phyloP scores from a whole-genome alignment of 2,113 vertebrate species.

The Leucopsar rothschildi region DNA sequence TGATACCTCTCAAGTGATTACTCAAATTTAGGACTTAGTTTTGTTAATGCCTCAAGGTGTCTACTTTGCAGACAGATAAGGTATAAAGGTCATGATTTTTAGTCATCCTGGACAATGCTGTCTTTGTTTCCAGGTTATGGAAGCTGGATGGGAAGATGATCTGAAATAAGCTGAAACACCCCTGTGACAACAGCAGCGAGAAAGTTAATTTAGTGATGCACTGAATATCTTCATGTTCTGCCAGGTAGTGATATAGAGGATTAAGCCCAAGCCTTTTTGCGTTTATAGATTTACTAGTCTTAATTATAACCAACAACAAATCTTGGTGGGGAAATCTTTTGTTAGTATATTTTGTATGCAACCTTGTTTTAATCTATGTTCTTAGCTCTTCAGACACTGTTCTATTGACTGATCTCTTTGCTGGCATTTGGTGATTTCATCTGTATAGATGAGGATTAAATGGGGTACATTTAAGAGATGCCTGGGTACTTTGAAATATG shows the following conservation, averaged over 20 bases:
- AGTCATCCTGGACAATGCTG: background rate
- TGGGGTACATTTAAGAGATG: background rate
- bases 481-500: background rate
- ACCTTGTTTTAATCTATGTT: constrained; percentile 1
- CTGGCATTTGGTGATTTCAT: constrained; percentile 17
- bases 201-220: background rate
- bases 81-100: background rate
- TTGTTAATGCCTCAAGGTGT: background rate
- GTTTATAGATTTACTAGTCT: background rate
- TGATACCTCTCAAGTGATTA: background rate
- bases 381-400: background rate
- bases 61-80: background rate
- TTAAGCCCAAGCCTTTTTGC: background rate
- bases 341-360: background rate
- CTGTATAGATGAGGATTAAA: background rate
- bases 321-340: background rate
- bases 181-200: background rate
- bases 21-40: background rate
- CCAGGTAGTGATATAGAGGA: background rate
- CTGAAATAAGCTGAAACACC: background rate
- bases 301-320: background rate
- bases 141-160: background rate
- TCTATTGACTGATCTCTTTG: background rate
- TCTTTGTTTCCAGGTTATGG: background rate
- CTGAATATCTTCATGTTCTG: background rate